A percentile compares a stretch with the other conserved stretches of the same genome.
Conservation (phyloP, 2,888 invertebrate genomes). For the Lithosia quadra region DNA sequence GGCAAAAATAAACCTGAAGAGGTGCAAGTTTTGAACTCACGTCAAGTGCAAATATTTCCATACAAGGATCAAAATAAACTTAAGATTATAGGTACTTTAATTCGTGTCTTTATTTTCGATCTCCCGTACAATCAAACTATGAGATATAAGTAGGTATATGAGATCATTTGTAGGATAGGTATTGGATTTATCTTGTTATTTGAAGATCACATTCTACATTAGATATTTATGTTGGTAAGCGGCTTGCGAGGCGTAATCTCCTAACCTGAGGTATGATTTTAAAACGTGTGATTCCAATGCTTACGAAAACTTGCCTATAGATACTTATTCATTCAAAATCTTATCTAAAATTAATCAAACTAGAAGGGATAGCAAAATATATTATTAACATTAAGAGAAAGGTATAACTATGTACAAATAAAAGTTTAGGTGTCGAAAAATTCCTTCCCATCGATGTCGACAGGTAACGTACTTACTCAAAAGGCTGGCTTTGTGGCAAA, state of each 20-base stretch:
- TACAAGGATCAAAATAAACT: background rate
- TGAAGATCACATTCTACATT: background rate
- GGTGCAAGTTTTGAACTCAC: background rate
- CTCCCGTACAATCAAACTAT: background rate
- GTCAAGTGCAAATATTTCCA: background rate
- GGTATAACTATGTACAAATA: too few species aligned
- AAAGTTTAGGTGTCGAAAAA: too few species aligned
- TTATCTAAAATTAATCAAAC: too few species aligned
- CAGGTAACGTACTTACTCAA: too few species aligned
- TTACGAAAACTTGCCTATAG: too few species aligned
- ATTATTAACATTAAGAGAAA: too few species aligned
- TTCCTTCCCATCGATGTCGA: too few species aligned
- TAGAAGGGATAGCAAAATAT: too few species aligned
- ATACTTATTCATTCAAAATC: too few species aligned
- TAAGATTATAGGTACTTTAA: background rate
- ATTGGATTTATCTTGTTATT: background rate
- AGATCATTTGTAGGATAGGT: background rate
- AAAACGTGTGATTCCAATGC: too few species aligned
- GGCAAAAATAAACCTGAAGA: background rate
- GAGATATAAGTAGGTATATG: too few species aligned
- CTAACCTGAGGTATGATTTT: background rate
- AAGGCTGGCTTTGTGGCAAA: too few species aligned
- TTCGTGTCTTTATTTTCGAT: background rate
- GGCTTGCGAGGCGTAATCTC: background rate
- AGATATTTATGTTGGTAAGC: background rate